Evolutionary conservation across 2,113 vertebrate species (phyloP).

Genomic region (Struthidea cinerea): DNA sequence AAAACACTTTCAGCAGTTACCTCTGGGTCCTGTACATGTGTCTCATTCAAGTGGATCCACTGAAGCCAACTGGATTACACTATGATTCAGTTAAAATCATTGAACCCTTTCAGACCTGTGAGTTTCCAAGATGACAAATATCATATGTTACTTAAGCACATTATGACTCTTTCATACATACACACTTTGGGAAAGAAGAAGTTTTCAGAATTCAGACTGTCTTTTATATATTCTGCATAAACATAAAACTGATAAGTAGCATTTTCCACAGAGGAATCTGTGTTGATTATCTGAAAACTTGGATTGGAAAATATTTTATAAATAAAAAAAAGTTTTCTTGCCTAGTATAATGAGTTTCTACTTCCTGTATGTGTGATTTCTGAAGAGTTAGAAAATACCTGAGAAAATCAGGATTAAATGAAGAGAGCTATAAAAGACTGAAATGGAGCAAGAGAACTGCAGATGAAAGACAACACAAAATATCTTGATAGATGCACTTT

Average conservation of each 20-base stretch:
- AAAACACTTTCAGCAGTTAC: not conserved
- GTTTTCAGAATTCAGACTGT: not conserved
- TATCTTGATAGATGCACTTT: not conserved
- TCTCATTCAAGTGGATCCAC: not conserved
- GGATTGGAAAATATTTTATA: not conserved
- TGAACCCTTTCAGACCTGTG: not conserved
- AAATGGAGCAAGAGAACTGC: not conserved
- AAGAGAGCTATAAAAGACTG: not conserved
- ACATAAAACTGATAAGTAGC: not conserved
- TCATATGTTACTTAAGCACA: not conserved
- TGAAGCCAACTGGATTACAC: not conserved
- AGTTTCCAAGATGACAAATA: not conserved
- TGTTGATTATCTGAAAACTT: not conserved
- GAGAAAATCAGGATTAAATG: not conserved
- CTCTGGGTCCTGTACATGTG: not conserved
- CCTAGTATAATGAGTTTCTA: not conserved
- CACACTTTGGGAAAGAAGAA: not conserved
- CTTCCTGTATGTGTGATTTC: not conserved
- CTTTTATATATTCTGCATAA: not conserved
- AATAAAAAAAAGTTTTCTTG: not conserved
- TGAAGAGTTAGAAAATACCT: not conserved
- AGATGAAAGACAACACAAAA: not conserved
- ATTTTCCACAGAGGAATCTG: not conserved
- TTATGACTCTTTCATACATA: not conserved
- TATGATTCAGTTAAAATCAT: not conserved